phyloP scores from a whole-genome alignment of 2,797 vertebrate genomes.

The Sebastes ruberrimus region DNA sequence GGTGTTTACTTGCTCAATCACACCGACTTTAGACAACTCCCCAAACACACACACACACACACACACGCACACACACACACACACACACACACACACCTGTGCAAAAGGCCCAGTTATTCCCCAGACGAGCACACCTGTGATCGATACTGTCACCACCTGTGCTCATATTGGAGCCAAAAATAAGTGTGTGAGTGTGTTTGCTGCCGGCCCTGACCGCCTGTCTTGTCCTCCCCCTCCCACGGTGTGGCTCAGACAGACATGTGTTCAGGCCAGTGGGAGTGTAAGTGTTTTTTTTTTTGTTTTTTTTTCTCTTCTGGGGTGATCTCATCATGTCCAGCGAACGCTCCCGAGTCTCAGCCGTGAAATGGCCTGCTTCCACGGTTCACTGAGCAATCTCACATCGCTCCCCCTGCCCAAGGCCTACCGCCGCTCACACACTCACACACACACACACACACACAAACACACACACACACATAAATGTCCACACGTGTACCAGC shows the following conservation, averaged over 20 bases:
- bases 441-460: not conserved
- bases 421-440: not conserved
- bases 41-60: slow-evolving; percentile 47
- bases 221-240: slow-evolving; percentile 31
- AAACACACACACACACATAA: not conserved
- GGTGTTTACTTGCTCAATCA: slow-evolving; percentile 77
- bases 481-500: slow-evolving; percentile 26
- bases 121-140: slow-evolving; percentile 71
- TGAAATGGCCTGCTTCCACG: slow-evolving; percentile 71
- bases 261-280: slow-evolving; percentile 55
- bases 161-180: slow-evolving; percentile 60
- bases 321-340: slow-evolving; percentile 64
- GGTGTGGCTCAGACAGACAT: slow-evolving; percentile 41
- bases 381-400: slow-evolving; percentile 63
- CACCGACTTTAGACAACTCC: slow-evolving; percentile 63
- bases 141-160: slow-evolving; percentile 67
- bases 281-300: slow-evolving; percentile 18
- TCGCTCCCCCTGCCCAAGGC: slow-evolving; percentile 24
- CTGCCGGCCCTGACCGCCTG: slow-evolving; percentile 14
- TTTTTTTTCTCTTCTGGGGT: slow-evolving; percentile 13
- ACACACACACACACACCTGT: slow-evolving; percentile 40
- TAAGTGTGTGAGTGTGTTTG: slow-evolving; percentile 10
- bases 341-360: slow-evolving; percentile 50
- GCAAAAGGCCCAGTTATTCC: slow-evolving; percentile 46
- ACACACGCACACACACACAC: slow-evolving; percentile 39